Evolutionary conservation across 2,797 vertebrate species (phyloP).

Genomic region (Hephaestus fuliginosus): DNA sequence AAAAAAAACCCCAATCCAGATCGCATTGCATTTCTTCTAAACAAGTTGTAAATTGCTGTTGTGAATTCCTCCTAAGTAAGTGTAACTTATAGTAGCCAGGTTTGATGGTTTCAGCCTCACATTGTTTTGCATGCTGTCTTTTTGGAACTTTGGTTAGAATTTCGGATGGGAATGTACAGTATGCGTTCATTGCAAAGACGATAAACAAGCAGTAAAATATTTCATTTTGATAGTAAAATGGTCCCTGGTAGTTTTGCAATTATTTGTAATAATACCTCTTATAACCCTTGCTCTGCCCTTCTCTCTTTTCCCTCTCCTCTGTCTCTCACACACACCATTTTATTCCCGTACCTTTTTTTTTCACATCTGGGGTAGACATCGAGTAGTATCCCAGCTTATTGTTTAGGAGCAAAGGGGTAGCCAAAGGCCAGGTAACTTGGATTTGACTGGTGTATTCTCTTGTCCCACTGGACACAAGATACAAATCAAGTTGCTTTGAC

Average conservation of each 20-base stretch:
- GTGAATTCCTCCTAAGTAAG: no score
- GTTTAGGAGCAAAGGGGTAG: conserved; percentile 82
- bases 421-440: conserved; percentile 82
- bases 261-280: conserved; percentile 41
- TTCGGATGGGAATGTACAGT: not conserved
- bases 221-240: not conserved
- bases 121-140: not conserved
- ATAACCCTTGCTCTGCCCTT: conserved; percentile 18
- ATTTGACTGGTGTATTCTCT: conserved; percentile 82
- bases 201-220: not conserved
- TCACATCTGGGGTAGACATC: conserved; percentile 73
- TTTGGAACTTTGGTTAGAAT: not conserved
- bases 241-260: not conserved
- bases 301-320: conserved; percentile 1
- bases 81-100: not conserved
- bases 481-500: conserved; percentile 88
- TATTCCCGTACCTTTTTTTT: conserved; percentile 38
- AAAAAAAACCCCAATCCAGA: not conserved
- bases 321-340: conserved; percentile 48
- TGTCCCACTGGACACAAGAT: conserved; percentile 82
- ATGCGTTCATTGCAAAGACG: not conserved
- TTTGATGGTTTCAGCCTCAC: not conserved
- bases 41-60: not conserved
- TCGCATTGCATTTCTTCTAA: not conserved
- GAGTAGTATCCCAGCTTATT: conserved; percentile 79